Evolutionary conservation across 2,888 invertebrate genomes (phyloP).

Genomic region (Cantharis rustica): DNA sequence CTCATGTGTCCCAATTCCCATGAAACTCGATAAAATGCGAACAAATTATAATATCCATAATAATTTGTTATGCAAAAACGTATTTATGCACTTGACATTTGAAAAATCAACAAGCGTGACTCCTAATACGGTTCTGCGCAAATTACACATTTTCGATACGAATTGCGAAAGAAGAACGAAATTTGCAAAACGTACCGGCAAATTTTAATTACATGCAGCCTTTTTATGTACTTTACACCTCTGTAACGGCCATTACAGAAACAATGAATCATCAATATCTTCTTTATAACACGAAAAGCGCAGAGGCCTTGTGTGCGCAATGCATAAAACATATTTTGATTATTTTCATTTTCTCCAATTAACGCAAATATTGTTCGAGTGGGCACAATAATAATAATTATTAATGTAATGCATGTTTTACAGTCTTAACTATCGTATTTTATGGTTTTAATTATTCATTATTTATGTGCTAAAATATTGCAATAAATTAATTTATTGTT

Average conservation of each 20-base stretch:
- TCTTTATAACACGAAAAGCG: slow-evolving; percentile 14
- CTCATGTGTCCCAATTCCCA: slow-evolving; percentile 16
- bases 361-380: slow-evolving; percentile 20
- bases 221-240: slow-evolving; percentile 26
- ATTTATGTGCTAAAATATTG: not conserved
- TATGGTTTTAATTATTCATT: not conserved
- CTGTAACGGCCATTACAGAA: slow-evolving; percentile 18
- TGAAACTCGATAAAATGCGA: not conserved
- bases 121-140: not conserved
- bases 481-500: not conserved
- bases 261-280: slow-evolving; percentile 27
- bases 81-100: not conserved
- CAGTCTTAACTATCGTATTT: not conserved
- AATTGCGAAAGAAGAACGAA: not conserved
- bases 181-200: slow-evolving; percentile 9
- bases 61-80: slow-evolving; percentile 2
- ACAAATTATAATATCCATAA: not conserved
- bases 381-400: slow-evolving; percentile 23
- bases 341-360: slow-evolving; percentile 28
- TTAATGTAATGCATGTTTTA: not conserved
- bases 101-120: not conserved
- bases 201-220: slow-evolving; percentile 24
- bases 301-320: not conserved
- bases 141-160: not conserved
- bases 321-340: slow-evolving; percentile 15